Evolutionary conservation across 2,888 invertebrate species (phyloP).

Genomic region (Morpho helenor): DNA sequence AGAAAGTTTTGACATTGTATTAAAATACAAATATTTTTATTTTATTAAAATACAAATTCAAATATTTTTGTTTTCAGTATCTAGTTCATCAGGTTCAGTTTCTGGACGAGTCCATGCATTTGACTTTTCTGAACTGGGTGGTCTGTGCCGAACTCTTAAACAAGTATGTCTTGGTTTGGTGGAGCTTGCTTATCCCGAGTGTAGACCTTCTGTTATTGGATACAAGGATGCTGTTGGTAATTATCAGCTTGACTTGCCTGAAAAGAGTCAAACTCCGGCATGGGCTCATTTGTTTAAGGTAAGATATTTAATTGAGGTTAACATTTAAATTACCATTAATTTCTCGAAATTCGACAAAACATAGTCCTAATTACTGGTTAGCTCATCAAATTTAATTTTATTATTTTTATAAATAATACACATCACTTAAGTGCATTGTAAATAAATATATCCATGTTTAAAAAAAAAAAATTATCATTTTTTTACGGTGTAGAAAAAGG

Average conservation of each 20-base stretch:
- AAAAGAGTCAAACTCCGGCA: slow-evolving; percentile 77
- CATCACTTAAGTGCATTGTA: too few species aligned
- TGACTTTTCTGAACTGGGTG: slow-evolving; percentile 84
- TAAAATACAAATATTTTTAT: not conserved
- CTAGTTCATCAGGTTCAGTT: slow-evolving; percentile 20
- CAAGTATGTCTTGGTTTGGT: slow-evolving; percentile 91
- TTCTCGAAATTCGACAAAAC: too few species aligned
- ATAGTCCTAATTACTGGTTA: too few species aligned
- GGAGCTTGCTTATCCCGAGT: slow-evolving; percentile 91
- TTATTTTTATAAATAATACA: too few species aligned
- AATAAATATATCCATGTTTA: too few species aligned
- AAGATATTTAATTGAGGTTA: slow-evolving; percentile 1
- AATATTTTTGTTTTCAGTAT: slow-evolving; percentile 18
- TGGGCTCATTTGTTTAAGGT: slow-evolving; percentile 91
- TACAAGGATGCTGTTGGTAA: slow-evolving; percentile 66
- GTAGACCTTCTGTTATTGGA: slow-evolving; percentile 80
- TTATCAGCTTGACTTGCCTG: slow-evolving; percentile 25
- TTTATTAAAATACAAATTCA: too few species aligned
- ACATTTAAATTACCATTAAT: too few species aligned
- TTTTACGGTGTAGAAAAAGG: too few species aligned
- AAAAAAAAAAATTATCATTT: too few species aligned
- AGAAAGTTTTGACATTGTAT: too few species aligned
- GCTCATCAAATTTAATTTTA: too few species aligned
- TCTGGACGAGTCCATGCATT: slow-evolving; percentile 79
- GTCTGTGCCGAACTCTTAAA: slow-evolving; percentile 85